Conservation (phyloP, 2,888 invertebrate species). For the Ophion obscuratus region DNA sequence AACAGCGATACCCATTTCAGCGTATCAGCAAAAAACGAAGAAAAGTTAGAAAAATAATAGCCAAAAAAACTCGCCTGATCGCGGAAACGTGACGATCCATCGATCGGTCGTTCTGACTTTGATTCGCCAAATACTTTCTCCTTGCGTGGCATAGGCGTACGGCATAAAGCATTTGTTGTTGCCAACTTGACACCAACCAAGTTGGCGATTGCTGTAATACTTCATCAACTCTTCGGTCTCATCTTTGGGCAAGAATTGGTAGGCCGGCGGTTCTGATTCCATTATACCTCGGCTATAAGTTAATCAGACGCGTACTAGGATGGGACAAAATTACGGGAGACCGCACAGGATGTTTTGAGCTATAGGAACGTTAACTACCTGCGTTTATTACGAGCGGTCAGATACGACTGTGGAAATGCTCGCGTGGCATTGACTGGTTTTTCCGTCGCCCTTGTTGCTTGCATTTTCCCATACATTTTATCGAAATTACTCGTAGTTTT, state of each 20-base stretch:
- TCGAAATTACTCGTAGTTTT: no score
- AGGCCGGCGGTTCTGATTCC: conserved; percentile 2
- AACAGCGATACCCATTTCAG: no score
- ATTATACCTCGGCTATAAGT: conserved; percentile 9
- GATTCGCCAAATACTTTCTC: background rate
- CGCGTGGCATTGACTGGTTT: no score
- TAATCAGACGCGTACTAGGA: no score
- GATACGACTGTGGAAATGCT: no score
- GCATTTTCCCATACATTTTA: no score
- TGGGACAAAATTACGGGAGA: no score
- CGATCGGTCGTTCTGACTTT: conserved; percentile 29
- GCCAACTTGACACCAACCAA: conserved; percentile 33
- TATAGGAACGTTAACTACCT: no score
- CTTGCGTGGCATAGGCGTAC: background rate
- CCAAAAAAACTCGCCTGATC: conserved; percentile 28
- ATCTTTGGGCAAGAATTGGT: conserved; percentile 10
- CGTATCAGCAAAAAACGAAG: no score
- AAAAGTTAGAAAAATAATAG: background rate
- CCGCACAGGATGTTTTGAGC: no score
- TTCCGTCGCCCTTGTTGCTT: no score
- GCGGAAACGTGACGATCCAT: conserved; percentile 40
- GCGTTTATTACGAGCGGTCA: no score
- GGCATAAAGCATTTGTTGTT: conserved; percentile 5
- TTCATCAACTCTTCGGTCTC: conserved; percentile 13
- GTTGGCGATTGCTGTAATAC: conserved; percentile 1